Conservation (phyloP, 2,888 invertebrate genomes). For the Melipona bicolor region DNA sequence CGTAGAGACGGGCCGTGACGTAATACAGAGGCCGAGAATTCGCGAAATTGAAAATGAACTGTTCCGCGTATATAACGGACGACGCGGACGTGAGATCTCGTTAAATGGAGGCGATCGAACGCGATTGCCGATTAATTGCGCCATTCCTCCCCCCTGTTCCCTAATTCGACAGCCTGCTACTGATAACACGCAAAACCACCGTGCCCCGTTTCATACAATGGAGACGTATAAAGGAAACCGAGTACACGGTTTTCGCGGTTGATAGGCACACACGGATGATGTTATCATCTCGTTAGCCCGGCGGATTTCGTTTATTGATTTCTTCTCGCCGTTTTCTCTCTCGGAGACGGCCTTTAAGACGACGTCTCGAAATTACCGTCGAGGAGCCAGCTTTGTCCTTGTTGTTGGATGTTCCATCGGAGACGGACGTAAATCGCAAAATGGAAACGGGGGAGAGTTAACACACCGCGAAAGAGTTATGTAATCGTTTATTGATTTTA, state of each 20-base stretch:
- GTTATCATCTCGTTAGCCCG: slow-evolving; percentile 18
- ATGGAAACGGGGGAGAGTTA: not conserved
- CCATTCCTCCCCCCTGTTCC: slow-evolving; percentile 16
- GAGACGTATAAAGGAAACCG: not conserved
- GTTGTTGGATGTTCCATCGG: not conserved
- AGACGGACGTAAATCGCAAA: not conserved
- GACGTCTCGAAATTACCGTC: slow-evolving; percentile 26
- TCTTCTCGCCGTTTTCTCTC: slow-evolving; percentile 37
- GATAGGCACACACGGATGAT: not conserved
- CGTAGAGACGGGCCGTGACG: too few species aligned
- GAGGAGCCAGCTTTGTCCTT: not conserved
- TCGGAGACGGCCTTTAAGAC: not conserved
- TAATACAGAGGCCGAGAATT: too few species aligned
- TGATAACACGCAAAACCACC: slow-evolving; percentile 32
- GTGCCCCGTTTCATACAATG: slow-evolving; percentile 27
- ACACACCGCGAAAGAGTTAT: slow-evolving; percentile 20
- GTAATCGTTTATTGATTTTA: slow-evolving; percentile 54
- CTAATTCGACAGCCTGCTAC: slow-evolving; percentile 35
- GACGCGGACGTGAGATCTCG: slow-evolving; percentile 5
- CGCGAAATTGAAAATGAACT: slow-evolving; percentile 11
- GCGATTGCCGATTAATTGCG: slow-evolving; percentile 49
- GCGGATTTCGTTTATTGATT: slow-evolving; percentile 46
- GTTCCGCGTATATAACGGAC: not conserved
- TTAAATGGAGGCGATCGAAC: slow-evolving; percentile 30
- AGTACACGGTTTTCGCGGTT: slow-evolving; percentile 22